Conservation (phyloP, 1,140 invertebrate genomes). For the Sarcophaga peregrina region DNA sequence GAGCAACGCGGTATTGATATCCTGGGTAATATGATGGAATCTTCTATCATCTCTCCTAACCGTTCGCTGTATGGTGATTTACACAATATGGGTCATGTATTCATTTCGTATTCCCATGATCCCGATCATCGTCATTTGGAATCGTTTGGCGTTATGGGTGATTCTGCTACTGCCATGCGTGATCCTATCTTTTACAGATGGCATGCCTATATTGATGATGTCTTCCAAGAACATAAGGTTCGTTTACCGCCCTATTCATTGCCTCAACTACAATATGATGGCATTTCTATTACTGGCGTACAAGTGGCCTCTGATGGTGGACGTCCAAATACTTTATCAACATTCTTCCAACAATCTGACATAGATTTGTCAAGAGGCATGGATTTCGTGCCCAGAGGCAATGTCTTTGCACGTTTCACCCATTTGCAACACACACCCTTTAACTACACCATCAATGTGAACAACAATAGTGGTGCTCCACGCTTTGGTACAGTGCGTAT, state of each 20-base stretch:
- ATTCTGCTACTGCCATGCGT: constrained; percentile 79
- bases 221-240: constrained; percentile 82
- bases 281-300: constrained; percentile 71
- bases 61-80: constrained; percentile 75
- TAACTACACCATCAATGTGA: constrained; percentile 73
- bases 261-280: constrained; percentile 72
- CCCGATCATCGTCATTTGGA: constrained; percentile 78
- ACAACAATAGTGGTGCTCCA: constrained; percentile 71
- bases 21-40: constrained; percentile 84
- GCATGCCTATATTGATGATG: constrained; percentile 83
- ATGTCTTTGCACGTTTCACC: constrained; percentile 76
- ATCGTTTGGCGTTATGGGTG: constrained; percentile 76
- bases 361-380: constrained; percentile 80
- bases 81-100: constrained; percentile 78
- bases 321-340: constrained; percentile 69
- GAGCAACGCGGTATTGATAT: constrained; percentile 81
- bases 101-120: constrained; percentile 78
- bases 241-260: constrained; percentile 73
- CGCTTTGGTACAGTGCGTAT: constrained; percentile 78
- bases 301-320: constrained; percentile 68
- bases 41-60: constrained; percentile 77
- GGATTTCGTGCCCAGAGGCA: constrained; percentile 79
- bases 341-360: constrained; percentile 81
- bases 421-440: constrained; percentile 82
- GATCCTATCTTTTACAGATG: constrained; percentile 88